phyloP scores from a whole-genome alignment of 2,113 vertebrate species.

The Caranx ignobilis region DNA sequence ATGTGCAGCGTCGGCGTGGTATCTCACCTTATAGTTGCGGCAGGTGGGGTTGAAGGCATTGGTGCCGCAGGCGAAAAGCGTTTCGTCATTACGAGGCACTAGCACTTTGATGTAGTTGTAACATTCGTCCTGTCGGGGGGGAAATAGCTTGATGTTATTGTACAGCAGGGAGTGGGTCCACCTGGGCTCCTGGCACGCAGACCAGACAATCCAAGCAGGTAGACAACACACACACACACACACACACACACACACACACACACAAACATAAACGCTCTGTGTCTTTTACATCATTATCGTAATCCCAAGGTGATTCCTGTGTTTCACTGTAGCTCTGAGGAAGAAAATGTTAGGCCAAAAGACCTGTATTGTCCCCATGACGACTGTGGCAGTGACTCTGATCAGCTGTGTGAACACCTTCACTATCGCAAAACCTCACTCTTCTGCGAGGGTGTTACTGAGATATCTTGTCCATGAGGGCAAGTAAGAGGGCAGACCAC shows the following conservation, averaged over 20 bases:
- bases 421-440: conserved; percentile 29
- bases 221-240: conserved; percentile 1
- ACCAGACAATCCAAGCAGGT: conserved; percentile 23
- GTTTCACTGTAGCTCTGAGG: conserved; percentile 24
- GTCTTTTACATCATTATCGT: conserved; percentile 46
- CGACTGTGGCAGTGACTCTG: conserved; percentile 44
- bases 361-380: neutral
- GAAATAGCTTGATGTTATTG: conserved; percentile 53
- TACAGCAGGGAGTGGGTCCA: neutral
- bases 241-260: neutral
- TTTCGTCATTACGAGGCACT: conserved; percentile 89
- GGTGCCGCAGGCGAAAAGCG: conserved; percentile 92
- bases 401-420: conserved; percentile 48
- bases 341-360: conserved; percentile 9
- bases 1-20: neutral
- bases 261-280: neutral
- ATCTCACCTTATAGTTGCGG: conserved; percentile 91
- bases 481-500: no score
- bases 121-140: conserved; percentile 89
- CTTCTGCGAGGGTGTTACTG: neutral
- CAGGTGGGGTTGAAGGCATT: conserved; percentile 95
- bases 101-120: conserved; percentile 98
- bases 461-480: no score
- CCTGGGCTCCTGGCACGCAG: neutral
- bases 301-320: conserved; percentile 30